Base-by-base conservation (phyloP, 1,140 invertebrate genomes). In the Philotrypesis tridentata region DNA sequence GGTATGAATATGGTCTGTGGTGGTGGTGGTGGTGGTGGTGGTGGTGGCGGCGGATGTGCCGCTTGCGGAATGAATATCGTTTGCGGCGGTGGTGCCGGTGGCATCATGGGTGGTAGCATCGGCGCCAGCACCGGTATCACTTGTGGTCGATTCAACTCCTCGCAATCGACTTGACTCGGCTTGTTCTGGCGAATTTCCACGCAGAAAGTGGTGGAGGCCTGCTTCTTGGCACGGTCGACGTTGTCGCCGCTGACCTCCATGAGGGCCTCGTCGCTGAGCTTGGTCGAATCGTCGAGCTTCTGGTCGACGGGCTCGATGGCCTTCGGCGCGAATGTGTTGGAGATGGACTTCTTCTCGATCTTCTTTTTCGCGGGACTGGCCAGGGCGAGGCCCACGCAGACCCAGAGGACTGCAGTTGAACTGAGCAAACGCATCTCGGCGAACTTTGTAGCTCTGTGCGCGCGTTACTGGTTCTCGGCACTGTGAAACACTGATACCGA, bases 141-240 rank as follows among this genome's bases (percentile, higher is more conserved):
- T 9, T 37, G 48, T 5, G 48, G 48, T 2, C 21, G 68, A 12
- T 43, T 67, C 12, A 63, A 0, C 63, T 84, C 79, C 33, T 77
- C 73, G 76, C 78, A 82, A 74, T 79, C 82, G 1, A 80, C 77
- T 78, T 80, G 72, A 14, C 70, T 79, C 2, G 80, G 83, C 72
- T 78, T 76, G 48, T 82, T 80, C 27, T 78, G 74, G 14, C 82
- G 65, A 14, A 86, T 79, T 27, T 86, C 83, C 17, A 86, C 83
- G 77, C 85, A 86, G 79, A 84, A 85, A 6, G 83, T 85, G n/a
- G 83, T 84, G 1, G 82, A 76, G 0, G 82, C 79, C 11, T 83
- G 82, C 75, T 86, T 86, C 65, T 55, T 65, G 23, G 61, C 61
- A 17, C 61, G 61, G 25, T 65, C 61, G 2, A 65, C 61, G n/a